Percentiles rank a stretch among this genome's conserved stretches.
Conservation (phyloP, 2,888 invertebrate genomes). For the Synergus umbraculus region DNA sequence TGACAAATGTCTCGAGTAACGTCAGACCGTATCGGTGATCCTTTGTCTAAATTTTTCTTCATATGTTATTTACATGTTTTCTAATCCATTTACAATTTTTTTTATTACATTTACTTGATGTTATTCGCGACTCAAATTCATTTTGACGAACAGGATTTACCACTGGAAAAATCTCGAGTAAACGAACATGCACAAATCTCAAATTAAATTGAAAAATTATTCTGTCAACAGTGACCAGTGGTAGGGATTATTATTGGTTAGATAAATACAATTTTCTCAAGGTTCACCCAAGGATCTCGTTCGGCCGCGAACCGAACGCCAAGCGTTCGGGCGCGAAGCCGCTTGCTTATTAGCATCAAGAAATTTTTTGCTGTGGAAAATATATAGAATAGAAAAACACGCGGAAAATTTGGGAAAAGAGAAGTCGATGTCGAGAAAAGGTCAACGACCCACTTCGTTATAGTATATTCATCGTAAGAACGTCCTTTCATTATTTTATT, state of each 20-base stretch:
- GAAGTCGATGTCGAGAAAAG: not conserved
- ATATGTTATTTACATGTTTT: slow-evolving; percentile 58
- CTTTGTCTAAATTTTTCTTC: slow-evolving; percentile 71
- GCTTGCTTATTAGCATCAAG: not conserved
- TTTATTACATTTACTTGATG: slow-evolving; percentile 44
- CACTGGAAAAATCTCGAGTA: slow-evolving; percentile 4
- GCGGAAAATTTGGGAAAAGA: not conserved
- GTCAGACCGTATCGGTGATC: slow-evolving; percentile 64
- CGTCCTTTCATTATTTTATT: not conserved
- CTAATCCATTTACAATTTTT: slow-evolving; percentile 50
- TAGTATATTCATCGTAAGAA: not conserved
- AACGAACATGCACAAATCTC: not conserved
- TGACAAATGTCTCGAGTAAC: slow-evolving; percentile 54
- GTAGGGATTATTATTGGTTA: slow-evolving; percentile 18
- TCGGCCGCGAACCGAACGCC: slow-evolving; percentile 35
- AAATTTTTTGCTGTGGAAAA: not conserved
- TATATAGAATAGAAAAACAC: not conserved
- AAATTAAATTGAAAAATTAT: slow-evolving; percentile 3
- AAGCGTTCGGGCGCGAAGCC: slow-evolving; percentile 31
- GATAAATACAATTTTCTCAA: not conserved
- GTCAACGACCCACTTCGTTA: not conserved
- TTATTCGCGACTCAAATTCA: slow-evolving; percentile 16
- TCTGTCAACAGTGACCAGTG: slow-evolving; percentile 20
- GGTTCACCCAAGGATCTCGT: not conserved
- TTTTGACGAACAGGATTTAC: not conserved